Conservation (phyloP, 2,888 invertebrate species). For the Cosmia pyralina region DNA sequence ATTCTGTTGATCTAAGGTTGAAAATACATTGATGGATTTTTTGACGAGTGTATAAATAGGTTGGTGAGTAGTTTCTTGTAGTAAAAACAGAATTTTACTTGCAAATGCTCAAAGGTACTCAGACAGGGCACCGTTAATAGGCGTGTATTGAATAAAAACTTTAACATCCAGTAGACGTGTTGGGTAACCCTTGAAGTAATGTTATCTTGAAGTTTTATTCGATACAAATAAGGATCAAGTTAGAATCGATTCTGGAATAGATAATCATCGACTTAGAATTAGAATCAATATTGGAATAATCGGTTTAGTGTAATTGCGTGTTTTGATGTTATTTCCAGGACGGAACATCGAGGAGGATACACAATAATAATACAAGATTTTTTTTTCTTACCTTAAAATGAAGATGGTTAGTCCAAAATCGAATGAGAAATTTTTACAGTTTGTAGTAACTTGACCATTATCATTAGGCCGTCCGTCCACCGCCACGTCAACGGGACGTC, state of each 20-base stretch:
- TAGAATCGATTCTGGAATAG: conserved; percentile 19
- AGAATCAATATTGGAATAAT: background rate
- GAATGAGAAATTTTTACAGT: no score
- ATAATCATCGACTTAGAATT: background rate
- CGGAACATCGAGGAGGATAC: no score
- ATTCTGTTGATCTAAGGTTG: conserved; percentile 22
- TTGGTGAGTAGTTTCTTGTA: conserved; percentile 59
- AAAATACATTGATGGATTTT: conserved; percentile 25
- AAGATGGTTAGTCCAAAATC: no score
- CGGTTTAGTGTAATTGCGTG: background rate
- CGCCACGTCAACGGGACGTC: no score
- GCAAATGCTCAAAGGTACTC: conserved; percentile 76
- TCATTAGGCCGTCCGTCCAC: no score
- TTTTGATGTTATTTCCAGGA: background rate
- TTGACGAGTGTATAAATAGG: conserved; percentile 4
- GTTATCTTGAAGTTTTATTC: conserved; percentile 41
- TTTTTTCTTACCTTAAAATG: no score
- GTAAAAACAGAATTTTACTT: conserved; percentile 73
- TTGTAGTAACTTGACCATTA: background rate
- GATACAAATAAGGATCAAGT: conserved; percentile 38
- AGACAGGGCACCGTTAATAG: conserved; percentile 72
- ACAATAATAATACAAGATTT: background rate
- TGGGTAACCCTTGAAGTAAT: conserved; percentile 35
- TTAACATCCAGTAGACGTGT: conserved; percentile 49
- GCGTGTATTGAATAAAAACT: conserved; percentile 73